Base-by-base conservation (phyloP, 2,113 vertebrate genomes). In the Peromyscus californicus region DNA sequence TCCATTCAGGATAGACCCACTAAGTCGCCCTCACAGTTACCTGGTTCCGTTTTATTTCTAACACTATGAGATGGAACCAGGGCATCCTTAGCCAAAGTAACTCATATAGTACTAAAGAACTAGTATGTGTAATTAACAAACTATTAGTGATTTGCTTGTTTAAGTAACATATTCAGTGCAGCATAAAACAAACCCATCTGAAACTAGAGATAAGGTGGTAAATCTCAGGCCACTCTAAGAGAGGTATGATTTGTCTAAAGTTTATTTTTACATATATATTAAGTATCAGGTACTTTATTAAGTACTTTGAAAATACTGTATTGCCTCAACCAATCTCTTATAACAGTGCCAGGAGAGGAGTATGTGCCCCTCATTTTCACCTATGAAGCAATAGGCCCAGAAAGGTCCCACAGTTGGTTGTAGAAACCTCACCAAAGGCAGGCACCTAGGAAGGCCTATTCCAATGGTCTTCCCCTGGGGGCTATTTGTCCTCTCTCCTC, bases 121-220 rank as follows among this genome's bases (percentile, higher is more conserved):
- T 16, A 48, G 33, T 3, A 2, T 57, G 59, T 63, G 1, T 82
- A 90, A 93, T 51, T 82, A 29, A n/a, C 72, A 29, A 82, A 92
- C 26, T 75, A 39, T 42, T 75, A 54, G 51, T 39, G 57, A 84
- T 54, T 85, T 21, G 39, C 79, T 70, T 87, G 0, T 76, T 89
- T 92, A 63, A 93, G 86, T 75, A 45, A 51, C 7, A 36, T 88
- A 48, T 76, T 93, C 48, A 75, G 17, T 59, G 80, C 72, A 42
- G 51, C n/a, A 61, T 61, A 61, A 96, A 95, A 31, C 51, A 91
- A 92, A 83, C 48, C 22, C 72, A 45, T 51, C 39, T 84, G 54
- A 90, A 89, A 51, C 51, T 33, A 59, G 42, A 83, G 17, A 42
- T 45, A 31, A 42, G 42, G 29, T 9, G n/a, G 21, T 16, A 84